Evolutionary conservation across 2,888 invertebrate species (phyloP).

Genomic region (Tetranychus truncatus): DNA sequence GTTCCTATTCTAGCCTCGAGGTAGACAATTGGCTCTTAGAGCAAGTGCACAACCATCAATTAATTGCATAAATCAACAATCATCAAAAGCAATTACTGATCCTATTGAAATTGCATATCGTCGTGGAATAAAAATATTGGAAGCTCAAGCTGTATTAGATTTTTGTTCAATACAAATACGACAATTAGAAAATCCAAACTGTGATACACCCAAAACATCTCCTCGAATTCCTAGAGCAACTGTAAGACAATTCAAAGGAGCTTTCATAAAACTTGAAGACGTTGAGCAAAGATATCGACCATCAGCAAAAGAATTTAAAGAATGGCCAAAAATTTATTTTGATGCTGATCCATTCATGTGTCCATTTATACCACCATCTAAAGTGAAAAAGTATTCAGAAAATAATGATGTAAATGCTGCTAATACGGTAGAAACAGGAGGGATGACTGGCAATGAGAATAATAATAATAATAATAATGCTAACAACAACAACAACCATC

Average conservation of each 20-base stretch:
- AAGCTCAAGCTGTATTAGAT: neutral
- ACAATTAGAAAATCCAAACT: no score
- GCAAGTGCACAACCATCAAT: neutral
- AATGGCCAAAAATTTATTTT: neutral
- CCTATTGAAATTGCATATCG: neutral
- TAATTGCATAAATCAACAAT: neutral
- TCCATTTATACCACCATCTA: neutral
- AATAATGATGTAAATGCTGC: neutral
- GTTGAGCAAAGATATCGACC: neutral
- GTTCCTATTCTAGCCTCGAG: neutral
- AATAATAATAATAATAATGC: neutral
- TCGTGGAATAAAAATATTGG: neutral
- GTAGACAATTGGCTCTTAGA: neutral
- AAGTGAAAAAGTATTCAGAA: neutral
- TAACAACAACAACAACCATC: neutral
- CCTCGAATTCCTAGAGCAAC: neutral
- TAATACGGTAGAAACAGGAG: neutral
- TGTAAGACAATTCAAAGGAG: neutral
- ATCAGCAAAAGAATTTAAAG: neutral
- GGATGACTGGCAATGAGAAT: no score
- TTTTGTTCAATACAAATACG: neutral
- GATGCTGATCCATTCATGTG: neutral
- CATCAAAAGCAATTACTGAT: neutral
- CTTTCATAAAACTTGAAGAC: neutral
- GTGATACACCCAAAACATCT: neutral